Evolutionary conservation across 2,113 vertebrate genomes (phyloP).

Genomic region (Alligator sinensis): DNA sequence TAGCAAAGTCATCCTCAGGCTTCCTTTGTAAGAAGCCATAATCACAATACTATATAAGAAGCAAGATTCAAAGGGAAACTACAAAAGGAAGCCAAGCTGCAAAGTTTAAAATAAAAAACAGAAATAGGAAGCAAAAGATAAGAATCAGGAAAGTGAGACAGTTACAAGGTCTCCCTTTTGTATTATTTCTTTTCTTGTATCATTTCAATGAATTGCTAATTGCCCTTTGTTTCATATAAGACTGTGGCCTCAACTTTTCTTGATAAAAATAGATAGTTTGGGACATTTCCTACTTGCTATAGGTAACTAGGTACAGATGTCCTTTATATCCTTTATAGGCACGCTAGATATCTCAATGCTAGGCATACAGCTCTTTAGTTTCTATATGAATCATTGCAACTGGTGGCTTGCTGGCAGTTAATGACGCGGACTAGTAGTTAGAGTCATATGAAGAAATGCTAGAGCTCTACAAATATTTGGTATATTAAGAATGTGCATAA

Average conservation of each 20-base stretch:
- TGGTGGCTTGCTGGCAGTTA: neutral
- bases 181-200: slow-evolving; percentile 69
- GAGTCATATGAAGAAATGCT: neutral
- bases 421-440: neutral
- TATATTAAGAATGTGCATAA: neutral
- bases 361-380: neutral
- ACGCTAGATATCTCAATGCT: neutral
- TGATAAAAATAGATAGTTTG: slow-evolving; percentile 63
- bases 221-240: slow-evolving; percentile 65
- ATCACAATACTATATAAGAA: slow-evolving; percentile 56
- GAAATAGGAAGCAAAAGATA: slow-evolving; percentile 70
- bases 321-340: slow-evolving; percentile 31
- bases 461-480: neutral
- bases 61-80: slow-evolving; percentile 63
- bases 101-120: slow-evolving; percentile 71
- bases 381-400: rapidly evolving
- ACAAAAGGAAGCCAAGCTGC: slow-evolving; percentile 69
- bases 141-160: slow-evolving; percentile 68
- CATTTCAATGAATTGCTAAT: slow-evolving; percentile 70
- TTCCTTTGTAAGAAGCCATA: slow-evolving; percentile 48
- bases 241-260: slow-evolving; percentile 14
- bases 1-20: slow-evolving; percentile 46
- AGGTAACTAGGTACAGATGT: neutral
- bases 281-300: slow-evolving; percentile 49
- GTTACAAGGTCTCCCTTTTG: slow-evolving; percentile 50